Evolutionary conservation across 2,797 vertebrate genomes (phyloP), one percentile per base, ranked within the genome.

Genomic region (Enteromius argenteus): DNA sequence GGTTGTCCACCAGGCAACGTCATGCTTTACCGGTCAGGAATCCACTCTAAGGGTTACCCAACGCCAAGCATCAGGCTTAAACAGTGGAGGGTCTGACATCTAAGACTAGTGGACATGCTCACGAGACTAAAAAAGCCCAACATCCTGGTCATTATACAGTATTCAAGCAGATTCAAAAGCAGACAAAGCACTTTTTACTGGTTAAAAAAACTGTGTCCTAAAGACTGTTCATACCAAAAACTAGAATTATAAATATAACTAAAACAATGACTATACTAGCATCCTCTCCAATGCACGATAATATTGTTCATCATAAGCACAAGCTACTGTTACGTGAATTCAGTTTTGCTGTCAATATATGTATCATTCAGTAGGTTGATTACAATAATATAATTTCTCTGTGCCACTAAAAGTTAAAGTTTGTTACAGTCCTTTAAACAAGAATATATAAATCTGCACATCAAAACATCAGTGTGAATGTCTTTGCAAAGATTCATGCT

Each of bases 11-110:
- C 79, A 79, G 82, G 77, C 86, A 89, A 82, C 66, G 75, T 87
- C 72, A 88, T 66, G 83, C 85, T 86, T 68, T 87, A 85, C 80
- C 85, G 83, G 60, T 85, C 64, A 88, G 17, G 87, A 86, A 87
- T 88, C 73, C 71, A 88, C 82, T 85, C 62, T 64, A 83, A 87
- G 80, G 79, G 35, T 81, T 35, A 79, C 67, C 87, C 80, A 84
- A 82, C 81, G 85, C 68, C 81, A 81, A 88, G 81, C 73, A 87
- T 49, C 10, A 56, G 44, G 46, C 62, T 85, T 73, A 69, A 84
- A 86, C 56, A 87, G 84, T 76, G 76, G 53, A 80, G 80, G 82
- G 42, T 58, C 64, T 30, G 53, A 42, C 72, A 81, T 37, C n/a
- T 46, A 51, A 15, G 32, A 80, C 49, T n/a, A 80, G 46, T 66